These are phyloP conservation scores for Sarotherodon lohbergeri DNA, from an alignment of 2,113 vertebrate species.

Conservation along the genomic window DNA sequence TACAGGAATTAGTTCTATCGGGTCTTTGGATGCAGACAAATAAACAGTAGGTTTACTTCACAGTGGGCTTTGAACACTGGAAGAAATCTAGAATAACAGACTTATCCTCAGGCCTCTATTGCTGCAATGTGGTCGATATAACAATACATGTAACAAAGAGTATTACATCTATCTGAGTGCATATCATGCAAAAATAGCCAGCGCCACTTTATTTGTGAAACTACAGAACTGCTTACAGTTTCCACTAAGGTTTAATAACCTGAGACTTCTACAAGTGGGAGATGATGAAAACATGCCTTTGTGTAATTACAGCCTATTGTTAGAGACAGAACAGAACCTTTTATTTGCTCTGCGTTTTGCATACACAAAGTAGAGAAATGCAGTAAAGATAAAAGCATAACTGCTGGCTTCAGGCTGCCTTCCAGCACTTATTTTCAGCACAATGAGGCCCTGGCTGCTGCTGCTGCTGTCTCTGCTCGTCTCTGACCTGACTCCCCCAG, in stretches of 20 bases:
- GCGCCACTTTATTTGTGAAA: neutral
- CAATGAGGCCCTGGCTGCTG: slow-evolving; percentile 44
- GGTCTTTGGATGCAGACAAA: neutral
- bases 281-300: neutral
- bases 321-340: neutral
- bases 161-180: neutral
- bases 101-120: neutral
- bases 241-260: neutral
- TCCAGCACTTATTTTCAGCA: neutral
- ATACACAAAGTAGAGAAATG: slow-evolving; percentile 41
- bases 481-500: slow-evolving; percentile 9
- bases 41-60: neutral
- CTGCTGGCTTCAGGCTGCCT: neutral
- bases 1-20: neutral
- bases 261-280: neutral
- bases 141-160: neutral
- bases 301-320: neutral
- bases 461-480: slow-evolving; percentile 30
- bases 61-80: neutral
- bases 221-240: neutral
- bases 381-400: slow-evolving; percentile 26
- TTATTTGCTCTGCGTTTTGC: slow-evolving; percentile 6
- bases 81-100: neutral
- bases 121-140: neutral
- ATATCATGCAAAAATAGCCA: neutral